Conservation (phyloP, 2,888 invertebrate genomes). For the Nymphalis urticae region DNA sequence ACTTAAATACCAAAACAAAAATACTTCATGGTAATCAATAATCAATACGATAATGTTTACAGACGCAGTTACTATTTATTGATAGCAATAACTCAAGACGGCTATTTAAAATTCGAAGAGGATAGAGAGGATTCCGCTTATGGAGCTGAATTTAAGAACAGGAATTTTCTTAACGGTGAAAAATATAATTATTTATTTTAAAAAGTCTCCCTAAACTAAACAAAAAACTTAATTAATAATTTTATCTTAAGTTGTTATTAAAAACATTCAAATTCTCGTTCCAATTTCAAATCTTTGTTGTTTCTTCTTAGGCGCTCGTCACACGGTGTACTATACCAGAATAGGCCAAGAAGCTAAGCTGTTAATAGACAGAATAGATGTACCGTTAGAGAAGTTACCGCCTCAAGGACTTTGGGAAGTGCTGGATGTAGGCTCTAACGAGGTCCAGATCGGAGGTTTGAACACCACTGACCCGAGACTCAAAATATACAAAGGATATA, state of each 20-base stretch:
- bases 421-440: constrained; percentile 86
- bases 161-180: constrained; percentile 91
- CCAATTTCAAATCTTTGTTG: neutral
- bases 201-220: too few species aligned
- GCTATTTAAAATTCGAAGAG: constrained; percentile 92
- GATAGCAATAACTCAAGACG: constrained; percentile 91
- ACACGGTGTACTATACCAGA: constrained; percentile 87
- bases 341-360: constrained; percentile 86
- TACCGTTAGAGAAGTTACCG: constrained; percentile 85
- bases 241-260: too few species aligned
- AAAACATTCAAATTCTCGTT: too few species aligned
- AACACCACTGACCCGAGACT: constrained; percentile 92
- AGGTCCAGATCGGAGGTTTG: constrained; percentile 93
- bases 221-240: too few species aligned
- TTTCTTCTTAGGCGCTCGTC: constrained; percentile 83
- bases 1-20: too few species aligned
- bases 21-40: too few species aligned
- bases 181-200: neutral
- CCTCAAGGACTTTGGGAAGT: constrained; percentile 86
- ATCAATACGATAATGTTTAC: constrained; percentile 38
- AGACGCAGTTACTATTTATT: constrained; percentile 92
- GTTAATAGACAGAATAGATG: constrained; percentile 88
- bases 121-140: constrained; percentile 88
- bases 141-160: constrained; percentile 88
- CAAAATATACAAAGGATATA: constrained; percentile 91